A percentile compares a stretch with the other conserved stretches of the same genome.
phyloP scores from a whole-genome alignment of 2,113 vertebrate species.

The Antennarius striatus region DNA sequence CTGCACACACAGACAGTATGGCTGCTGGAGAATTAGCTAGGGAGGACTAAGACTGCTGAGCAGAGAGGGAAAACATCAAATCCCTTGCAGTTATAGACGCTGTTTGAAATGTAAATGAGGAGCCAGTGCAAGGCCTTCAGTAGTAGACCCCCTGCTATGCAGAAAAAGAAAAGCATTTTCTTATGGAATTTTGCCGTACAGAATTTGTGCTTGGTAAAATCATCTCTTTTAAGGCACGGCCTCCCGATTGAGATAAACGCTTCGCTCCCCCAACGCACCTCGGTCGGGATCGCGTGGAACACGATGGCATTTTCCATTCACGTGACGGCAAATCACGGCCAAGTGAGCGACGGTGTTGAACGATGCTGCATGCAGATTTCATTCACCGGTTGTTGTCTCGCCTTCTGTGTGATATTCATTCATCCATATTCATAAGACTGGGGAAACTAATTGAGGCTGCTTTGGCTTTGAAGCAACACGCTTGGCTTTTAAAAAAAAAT shows the following conservation, averaged over 20 bases:
- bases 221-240: constrained; percentile 34
- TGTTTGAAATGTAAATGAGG: constrained; percentile 81
- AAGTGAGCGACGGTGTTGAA: constrained; percentile 3
- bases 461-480: constrained; percentile 44
- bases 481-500: too few species aligned
- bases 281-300: constrained; percentile 3
- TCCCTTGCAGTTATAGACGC: constrained; percentile 77
- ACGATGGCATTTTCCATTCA: constrained; percentile 10
- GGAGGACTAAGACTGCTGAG: constrained; percentile 69
- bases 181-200: constrained; percentile 50
- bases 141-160: constrained; percentile 72
- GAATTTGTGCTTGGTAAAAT: constrained; percentile 44
- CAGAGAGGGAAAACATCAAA: constrained; percentile 74
- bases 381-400: constrained; percentile 12
- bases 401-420: constrained; percentile 24
- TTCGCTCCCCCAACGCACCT: constrained; percentile 17
- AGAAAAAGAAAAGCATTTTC: constrained; percentile 52
- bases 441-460: constrained; percentile 31
- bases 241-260: constrained; percentile 47
- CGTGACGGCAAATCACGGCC: constrained; percentile 11
- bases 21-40: constrained; percentile 71
- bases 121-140: constrained; percentile 70
- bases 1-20: constrained; percentile 66
- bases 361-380: constrained; percentile 33
- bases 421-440: constrained; percentile 65